Evolutionary conservation across 2,113 vertebrate species (phyloP).

Genomic region (Megaceryle maxima): DNA sequence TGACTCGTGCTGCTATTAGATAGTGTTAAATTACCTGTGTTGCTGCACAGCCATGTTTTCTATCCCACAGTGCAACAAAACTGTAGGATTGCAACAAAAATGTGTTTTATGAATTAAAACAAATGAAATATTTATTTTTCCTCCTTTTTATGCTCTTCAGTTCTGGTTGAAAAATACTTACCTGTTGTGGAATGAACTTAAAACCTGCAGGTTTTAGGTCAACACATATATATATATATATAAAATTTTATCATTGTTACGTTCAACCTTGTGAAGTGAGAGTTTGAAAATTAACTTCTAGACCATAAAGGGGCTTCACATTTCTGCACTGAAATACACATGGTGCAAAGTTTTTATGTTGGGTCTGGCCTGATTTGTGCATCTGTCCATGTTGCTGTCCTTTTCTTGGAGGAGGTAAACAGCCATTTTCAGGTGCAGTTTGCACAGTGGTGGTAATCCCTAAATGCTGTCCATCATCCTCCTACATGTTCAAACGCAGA

Average conservation of each 20-base stretch:
- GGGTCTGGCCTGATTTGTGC: fast-evolving
- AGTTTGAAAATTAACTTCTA: background rate
- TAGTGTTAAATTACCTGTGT: background rate
- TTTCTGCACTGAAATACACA: background rate
- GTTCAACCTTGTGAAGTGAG: background rate
- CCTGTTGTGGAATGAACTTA: background rate
- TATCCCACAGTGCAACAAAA: background rate
- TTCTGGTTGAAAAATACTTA: background rate
- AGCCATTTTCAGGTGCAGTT: fast-evolving
- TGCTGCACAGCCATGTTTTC: background rate
- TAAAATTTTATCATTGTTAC: background rate
- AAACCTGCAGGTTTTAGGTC: background rate
- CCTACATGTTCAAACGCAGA: fast-evolving
- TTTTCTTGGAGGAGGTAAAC: fast-evolving
- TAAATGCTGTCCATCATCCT: background rate
- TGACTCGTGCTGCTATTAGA: background rate
- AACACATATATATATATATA: background rate
- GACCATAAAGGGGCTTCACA: fast-evolving
- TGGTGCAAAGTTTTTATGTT: background rate
- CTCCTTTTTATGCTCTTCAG: background rate
- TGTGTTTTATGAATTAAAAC: background rate
- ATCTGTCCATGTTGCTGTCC: background rate
- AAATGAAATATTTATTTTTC: background rate
- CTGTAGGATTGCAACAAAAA: background rate
- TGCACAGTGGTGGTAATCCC: background rate